phyloP scores from a whole-genome alignment of 2,113 vertebrate genomes.

The Elachura formosa region DNA sequence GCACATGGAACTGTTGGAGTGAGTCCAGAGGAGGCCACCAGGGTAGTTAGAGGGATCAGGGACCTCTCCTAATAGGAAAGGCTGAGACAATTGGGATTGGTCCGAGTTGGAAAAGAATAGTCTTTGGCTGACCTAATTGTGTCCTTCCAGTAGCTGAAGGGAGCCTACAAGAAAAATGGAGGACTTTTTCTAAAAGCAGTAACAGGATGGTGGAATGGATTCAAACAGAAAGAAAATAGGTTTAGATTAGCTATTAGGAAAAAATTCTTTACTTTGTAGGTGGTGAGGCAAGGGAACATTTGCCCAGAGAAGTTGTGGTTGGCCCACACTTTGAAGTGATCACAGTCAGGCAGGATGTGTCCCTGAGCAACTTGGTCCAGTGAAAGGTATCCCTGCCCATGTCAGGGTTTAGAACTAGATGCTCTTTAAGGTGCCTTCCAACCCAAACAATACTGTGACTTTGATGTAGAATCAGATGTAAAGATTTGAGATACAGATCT shows the following conservation, averaged over 20 bases:
- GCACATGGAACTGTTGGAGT: rapidly evolving
- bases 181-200: neutral
- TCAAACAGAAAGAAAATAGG: neutral
- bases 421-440: neutral
- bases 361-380: neutral
- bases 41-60: neutral
- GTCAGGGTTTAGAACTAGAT: neutral
- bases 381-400: neutral
- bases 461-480: neutral
- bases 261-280: neutral
- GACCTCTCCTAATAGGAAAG: neutral
- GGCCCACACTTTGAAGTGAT: neutral
- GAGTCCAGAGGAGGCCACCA: neutral
- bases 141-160: neutral
- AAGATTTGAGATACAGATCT: neutral
- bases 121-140: neutral
- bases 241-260: neutral
- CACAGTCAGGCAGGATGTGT: too few species aligned
- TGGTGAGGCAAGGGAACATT: neutral
- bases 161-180: neutral
- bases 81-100: too few species aligned
- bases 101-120: neutral
- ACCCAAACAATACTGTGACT: neutral
- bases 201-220: neutral
- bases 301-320: neutral